Evolutionary conservation across 2,888 invertebrate species (phyloP), one percentile per base, ranked within the genome.

Genomic region (Volucella bombylans): DNA sequence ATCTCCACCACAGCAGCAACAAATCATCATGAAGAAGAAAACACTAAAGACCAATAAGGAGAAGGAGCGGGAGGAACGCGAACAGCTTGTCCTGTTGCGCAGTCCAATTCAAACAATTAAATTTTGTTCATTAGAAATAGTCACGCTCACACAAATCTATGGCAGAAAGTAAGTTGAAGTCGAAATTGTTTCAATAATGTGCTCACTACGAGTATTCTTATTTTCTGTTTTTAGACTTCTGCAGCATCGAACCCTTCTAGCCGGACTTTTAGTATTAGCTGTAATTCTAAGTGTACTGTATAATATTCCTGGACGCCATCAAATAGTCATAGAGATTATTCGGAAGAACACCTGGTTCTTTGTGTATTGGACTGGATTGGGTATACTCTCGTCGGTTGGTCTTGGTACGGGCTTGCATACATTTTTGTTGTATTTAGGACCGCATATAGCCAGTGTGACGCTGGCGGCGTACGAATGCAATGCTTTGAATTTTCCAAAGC

Each of bases 341-440:
- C 91, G 90, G 71, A 88, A 88, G 31, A 92, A 92, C 87, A 90
- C 91, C 38, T 91, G 91, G 91, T 92, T 92, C 87, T 89, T 91
- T 93, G 93, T 95, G 12, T 98, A 97, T 93, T 99, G 98, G 98
- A 93, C 98, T 85, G 95, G 96, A 11, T 94, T 99, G 61, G 99
- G 99, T 14, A 96, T 99, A 49, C 94, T 99, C 87, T 99, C 99
- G 50, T 99, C 99, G 0, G 98, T 99, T 73, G 99, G 99, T 0
- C 94, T 99, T 68, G 99, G 99, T 50, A 99, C 99, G 0, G 99
- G 99, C 1, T 94, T 99, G 71, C 99, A 99, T 92, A 99, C 99
- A 81, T 99, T 99, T 93, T 94, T 99, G 67, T 93, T 99, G 82
- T 99, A 99, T 92, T 93, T 99, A 90, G 99, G 99, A n/a, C 99